These are phyloP conservation scores for Tenualosa ilisha DNA, from an alignment of 2,797 vertebrate species.

Conservation along the genomic window DNA sequence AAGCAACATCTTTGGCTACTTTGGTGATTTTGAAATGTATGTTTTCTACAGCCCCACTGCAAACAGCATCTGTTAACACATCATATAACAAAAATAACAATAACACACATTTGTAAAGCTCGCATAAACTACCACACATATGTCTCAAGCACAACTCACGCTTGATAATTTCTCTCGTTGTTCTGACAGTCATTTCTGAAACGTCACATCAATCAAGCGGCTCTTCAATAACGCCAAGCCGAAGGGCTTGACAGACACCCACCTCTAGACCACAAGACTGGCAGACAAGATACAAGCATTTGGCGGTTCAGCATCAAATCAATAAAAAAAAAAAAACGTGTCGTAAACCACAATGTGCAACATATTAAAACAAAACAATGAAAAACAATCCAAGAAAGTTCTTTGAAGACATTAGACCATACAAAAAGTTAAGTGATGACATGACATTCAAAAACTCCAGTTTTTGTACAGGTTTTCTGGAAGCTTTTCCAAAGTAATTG, in stretches of 20 bases:
- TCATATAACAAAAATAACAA: not conserved
- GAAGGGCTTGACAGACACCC: not conserved
- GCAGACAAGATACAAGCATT: not conserved
- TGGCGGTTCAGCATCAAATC: not conserved
- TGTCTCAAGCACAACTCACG: not conserved
- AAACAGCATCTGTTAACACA: not conserved
- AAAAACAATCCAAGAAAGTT: not conserved
- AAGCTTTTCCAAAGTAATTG: not conserved
- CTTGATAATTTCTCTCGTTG: not conserved
- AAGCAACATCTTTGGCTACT: slow-evolving; percentile 15
- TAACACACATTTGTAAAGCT: not conserved
- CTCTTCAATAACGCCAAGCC: not conserved
- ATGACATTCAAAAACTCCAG: slow-evolving; percentile 5
- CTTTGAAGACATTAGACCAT: not conserved
- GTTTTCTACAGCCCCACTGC: not conserved
- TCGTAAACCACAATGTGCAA: slow-evolving; percentile 12
- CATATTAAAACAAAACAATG: not conserved
- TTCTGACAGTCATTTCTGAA: not conserved
- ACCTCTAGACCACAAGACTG: not conserved
- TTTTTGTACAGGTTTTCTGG: not conserved
- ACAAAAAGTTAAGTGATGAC: not conserved
- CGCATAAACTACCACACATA: not conserved
- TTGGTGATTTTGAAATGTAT: slow-evolving; percentile 1
- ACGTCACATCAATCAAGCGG: not conserved
- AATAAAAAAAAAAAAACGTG: not conserved